Base-by-base conservation (phyloP, 2,797 vertebrate genomes). In the Linurgus olivaceus region DNA sequence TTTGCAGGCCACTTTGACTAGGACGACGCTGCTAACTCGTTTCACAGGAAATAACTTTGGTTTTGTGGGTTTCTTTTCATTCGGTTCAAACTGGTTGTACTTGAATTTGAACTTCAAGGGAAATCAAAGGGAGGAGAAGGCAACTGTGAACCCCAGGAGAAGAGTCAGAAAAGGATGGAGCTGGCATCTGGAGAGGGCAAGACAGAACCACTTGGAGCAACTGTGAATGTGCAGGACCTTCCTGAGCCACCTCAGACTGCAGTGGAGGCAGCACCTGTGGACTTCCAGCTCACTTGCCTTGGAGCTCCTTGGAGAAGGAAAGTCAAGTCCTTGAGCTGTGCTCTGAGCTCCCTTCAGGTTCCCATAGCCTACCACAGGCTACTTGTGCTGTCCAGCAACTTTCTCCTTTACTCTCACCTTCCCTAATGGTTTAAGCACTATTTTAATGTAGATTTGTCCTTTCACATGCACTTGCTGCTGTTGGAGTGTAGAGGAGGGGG, bases 21-120 rank as follows among this genome's bases (percentile, higher is more conserved):
- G 90, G 93, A 75, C 81, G 68, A 42, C 1, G 89, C 96, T 96
- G 96, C 97, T 96, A 93, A 95, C 74, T 85, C 8, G 4, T 91
- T 87, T 88, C 65, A 62, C 54, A 38, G 73, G 74, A 65, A 94
- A 77, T 42, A 83, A 91, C 66, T 89, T 81, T 1, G 67, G 10
- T 66, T 88, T 91, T 66, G 81, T 88, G 90, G 71, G 93, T 96
- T 96, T 96, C 94, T 95, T 95, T 94, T 84, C 45, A 7, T 94
- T 88, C 16, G 19, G 55, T 92, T 87, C 37, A 94, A 97, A 95
- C 97, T 96, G 94, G 94, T 96, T 94, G 93, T 97, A 97, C 97
- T 97, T 97, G 97, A 97, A 97, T 93, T 91, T 90, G 95, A 70
- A 96, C 90, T 96, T 93, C 75, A 76, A 95, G 95, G 96, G 96